Evolutionary conservation across 2,888 invertebrate genomes (phyloP).

Genomic region (Megalurothrips usitatus): DNA sequence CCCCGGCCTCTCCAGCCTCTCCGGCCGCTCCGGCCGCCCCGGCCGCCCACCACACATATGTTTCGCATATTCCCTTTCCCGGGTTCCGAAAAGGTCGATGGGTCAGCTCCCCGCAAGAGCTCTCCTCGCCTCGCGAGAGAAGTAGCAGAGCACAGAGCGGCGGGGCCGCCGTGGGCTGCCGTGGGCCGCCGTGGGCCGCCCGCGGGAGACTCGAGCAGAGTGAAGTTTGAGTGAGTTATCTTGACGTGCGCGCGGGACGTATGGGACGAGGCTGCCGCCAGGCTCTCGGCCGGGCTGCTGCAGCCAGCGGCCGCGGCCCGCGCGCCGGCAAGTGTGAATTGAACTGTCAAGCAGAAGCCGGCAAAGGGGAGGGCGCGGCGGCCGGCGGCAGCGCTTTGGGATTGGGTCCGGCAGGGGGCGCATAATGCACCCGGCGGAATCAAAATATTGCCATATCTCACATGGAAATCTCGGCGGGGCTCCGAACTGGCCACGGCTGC

Average conservation of each 20-base stretch:
- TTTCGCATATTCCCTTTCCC: constrained; percentile 1
- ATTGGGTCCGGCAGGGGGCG: background rate
- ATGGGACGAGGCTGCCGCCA: too few species aligned
- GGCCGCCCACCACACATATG: background rate
- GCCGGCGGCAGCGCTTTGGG: background rate
- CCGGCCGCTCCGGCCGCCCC: too few species aligned
- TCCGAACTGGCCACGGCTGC: background rate
- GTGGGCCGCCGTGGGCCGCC: background rate
- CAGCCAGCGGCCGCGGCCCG: too few species aligned
- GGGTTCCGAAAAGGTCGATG: constrained; percentile 2
- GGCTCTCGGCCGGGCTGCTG: too few species aligned
- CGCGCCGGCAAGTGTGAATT: constrained; percentile 1
- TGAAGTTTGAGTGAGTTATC: constrained; percentile 18
- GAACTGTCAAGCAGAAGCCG: constrained; percentile 2
- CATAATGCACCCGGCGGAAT: too few species aligned
- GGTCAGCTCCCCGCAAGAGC: background rate
- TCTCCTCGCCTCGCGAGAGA: too few species aligned
- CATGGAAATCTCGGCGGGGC: too few species aligned
- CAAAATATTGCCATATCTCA: too few species aligned
- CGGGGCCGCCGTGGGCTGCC: background rate
- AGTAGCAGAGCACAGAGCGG: background rate
- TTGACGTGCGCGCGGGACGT: background rate
- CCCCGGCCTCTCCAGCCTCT: too few species aligned
- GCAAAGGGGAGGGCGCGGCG: background rate
- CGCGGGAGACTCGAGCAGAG: background rate